These are phyloP conservation scores for Lepidotrigona ventralis DNA, from an alignment of 1,140 invertebrate genomes.

Conservation along the genomic window DNA sequence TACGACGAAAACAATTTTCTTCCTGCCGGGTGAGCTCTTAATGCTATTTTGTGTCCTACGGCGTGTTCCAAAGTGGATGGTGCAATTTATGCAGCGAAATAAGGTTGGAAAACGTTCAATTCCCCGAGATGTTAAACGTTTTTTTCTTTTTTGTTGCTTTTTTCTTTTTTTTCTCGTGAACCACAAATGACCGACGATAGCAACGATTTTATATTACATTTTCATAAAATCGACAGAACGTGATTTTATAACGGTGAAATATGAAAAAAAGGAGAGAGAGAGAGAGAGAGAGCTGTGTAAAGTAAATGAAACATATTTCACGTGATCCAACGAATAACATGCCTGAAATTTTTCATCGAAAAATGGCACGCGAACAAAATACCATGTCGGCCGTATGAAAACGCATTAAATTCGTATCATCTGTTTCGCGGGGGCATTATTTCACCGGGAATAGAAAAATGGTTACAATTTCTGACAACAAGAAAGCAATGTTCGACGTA, in stretches of 20 bases:
- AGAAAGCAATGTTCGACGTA: background rate
- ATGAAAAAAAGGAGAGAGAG: too few relatives aligned
- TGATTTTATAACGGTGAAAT: background rate
- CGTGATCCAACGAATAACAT: background rate
- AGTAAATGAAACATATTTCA: background rate
- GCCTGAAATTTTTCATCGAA: conserved; percentile 10
- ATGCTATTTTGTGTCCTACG: background rate
- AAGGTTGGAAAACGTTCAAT: background rate
- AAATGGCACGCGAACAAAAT: conserved; percentile 2
- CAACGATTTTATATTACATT: background rate
- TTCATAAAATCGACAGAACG: background rate
- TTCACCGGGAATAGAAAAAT: conserved; percentile 10
- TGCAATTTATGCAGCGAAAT: background rate
- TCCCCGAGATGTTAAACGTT: background rate
- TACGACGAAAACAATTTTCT: conserved; percentile 4
- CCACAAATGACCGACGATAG: background rate
- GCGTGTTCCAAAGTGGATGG: background rate
- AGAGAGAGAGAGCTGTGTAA: too few relatives aligned
- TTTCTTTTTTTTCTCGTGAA: too few relatives aligned
- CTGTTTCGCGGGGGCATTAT: background rate
- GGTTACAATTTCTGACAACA: conserved; percentile 20
- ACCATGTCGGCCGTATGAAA: conserved; percentile 5
- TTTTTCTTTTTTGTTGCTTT: background rate
- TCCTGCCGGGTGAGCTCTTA: background rate
- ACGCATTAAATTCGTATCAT: conserved; percentile 22